Percentiles rank a stretch among this genome's conserved stretches.
phyloP scores from a whole-genome alignment of 2,888 invertebrate genomes.

The Callyntrura guangdongensis region DNA sequence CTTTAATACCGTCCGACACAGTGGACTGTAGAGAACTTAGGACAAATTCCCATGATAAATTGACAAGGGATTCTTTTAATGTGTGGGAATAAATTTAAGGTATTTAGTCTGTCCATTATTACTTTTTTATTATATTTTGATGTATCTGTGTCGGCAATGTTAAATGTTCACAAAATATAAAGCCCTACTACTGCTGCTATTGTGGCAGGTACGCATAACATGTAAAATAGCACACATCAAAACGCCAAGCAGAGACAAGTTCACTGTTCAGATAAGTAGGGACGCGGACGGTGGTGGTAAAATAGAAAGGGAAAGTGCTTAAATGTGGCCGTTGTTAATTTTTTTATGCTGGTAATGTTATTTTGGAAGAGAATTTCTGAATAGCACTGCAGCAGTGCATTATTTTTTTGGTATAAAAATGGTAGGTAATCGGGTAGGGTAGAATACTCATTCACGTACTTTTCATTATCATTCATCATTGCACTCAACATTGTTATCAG shows the following conservation, averaged over 20 bases:
- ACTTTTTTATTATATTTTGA: not conserved
- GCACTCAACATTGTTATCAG: not conserved
- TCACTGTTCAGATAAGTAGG: constrained; percentile 1
- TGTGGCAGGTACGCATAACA: not conserved
- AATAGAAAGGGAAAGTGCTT: constrained; percentile 39
- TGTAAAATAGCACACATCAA: not conserved
- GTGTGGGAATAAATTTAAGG: constrained; percentile 31
- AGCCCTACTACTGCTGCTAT: not conserved
- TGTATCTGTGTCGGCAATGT: not conserved
- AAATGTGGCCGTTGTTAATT: not conserved
- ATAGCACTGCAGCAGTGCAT: not conserved
- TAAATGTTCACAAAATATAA: not conserved
- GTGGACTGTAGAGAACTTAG: not conserved
- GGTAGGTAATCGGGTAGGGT: not conserved
- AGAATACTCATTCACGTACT: constrained; percentile 31
- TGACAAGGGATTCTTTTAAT: constrained; percentile 38
- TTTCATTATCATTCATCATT: constrained; percentile 28
- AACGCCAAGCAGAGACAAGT: constrained; percentile 14
- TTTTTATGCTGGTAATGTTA: no score
- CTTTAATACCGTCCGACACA: no score
- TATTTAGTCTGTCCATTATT: constrained; percentile 48
- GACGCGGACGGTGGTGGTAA: no score
- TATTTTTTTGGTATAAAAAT: not conserved
- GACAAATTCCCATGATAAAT: constrained; percentile 50
- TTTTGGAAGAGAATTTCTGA: no score